Evolutionary conservation across 1,140 invertebrate genomes (phyloP).

Genomic region (Choristoneura fumiferana): DNA sequence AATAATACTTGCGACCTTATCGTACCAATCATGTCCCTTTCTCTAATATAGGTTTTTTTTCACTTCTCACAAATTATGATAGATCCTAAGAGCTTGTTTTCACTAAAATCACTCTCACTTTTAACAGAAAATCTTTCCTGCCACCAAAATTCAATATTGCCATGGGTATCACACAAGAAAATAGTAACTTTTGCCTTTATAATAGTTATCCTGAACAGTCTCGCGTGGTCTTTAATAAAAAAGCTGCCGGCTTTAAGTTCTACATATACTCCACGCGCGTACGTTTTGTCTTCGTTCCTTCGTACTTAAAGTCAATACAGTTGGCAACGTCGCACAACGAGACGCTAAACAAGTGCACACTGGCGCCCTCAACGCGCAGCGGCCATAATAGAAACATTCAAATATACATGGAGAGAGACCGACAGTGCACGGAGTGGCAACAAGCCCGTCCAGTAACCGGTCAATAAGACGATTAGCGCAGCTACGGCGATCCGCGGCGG

Average conservation of each 20-base stretch:
- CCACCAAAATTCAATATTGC: constrained; percentile 59
- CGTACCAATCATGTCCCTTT: constrained; percentile 41
- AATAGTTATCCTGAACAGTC: constrained; percentile 39
- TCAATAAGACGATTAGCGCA: constrained; percentile 78
- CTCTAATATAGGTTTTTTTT: constrained; percentile 23
- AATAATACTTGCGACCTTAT: constrained; percentile 27
- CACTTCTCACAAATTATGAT: constrained; percentile 29
- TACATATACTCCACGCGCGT: constrained; percentile 61
- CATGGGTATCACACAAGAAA: constrained; percentile 41
- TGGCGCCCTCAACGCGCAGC: constrained; percentile 75
- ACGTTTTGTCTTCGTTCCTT: constrained; percentile 74
- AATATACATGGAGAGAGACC: constrained; percentile 59
- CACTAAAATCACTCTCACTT: constrained; percentile 42
- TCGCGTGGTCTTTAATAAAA: constrained; percentile 52
- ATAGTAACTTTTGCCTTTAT: constrained; percentile 24
- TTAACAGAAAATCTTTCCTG: constrained; percentile 38
- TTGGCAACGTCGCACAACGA: constrained; percentile 76
- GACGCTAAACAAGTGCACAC: constrained; percentile 76
- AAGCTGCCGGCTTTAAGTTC: constrained; percentile 72
- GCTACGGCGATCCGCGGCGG: constrained; percentile 47
- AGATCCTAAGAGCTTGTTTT: constrained; percentile 34
- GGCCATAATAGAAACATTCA: constrained; percentile 58
- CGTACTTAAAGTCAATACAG: constrained; percentile 75
- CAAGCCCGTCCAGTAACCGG: constrained; percentile 73
- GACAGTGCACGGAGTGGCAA: constrained; percentile 72